A percentile compares a stretch with the other conserved stretches of the same genome.
Conservation (phyloP, 1,140 invertebrate genomes). For the Halotydeus destructor region DNA sequence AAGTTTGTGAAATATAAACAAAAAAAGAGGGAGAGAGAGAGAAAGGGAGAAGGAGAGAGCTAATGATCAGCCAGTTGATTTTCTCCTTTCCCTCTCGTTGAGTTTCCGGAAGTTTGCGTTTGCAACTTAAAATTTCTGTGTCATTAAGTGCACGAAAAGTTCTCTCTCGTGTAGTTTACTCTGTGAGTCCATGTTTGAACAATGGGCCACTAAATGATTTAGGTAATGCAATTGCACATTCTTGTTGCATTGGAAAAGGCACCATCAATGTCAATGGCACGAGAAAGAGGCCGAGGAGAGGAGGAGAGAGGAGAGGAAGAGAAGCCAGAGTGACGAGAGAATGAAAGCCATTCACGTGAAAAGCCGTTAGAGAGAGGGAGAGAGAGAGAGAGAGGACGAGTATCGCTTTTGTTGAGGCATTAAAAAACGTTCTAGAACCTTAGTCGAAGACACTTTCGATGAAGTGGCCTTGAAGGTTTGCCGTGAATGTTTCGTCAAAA, state of each 20-base stretch:
- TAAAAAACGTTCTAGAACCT: no score
- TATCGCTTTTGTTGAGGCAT: no score
- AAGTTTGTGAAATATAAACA: background rate
- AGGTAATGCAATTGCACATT: background rate
- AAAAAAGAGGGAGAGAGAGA: conserved; percentile 5
- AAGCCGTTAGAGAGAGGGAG: background rate
- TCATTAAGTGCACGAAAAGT: no score
- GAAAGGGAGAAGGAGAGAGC: background rate
- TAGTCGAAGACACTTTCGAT: no score
- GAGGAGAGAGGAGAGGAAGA: background rate
- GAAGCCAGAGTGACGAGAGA: background rate
- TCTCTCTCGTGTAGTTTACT: no score
- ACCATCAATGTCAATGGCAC: background rate
- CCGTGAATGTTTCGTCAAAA: no score
- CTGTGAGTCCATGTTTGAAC: no score
- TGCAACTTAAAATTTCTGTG: no score
- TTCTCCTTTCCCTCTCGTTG: background rate
- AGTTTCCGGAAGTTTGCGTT: background rate
- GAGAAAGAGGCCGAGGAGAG: background rate
- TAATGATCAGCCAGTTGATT: no score
- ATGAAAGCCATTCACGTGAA: no score
- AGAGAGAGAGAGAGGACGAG: background rate
- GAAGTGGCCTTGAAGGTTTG: no score
- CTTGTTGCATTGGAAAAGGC: background rate
- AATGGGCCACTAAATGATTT: background rate